Evolutionary conservation across 1,140 invertebrate genomes (phyloP).

Genomic region (Drosophila equinoxialis): DNA sequence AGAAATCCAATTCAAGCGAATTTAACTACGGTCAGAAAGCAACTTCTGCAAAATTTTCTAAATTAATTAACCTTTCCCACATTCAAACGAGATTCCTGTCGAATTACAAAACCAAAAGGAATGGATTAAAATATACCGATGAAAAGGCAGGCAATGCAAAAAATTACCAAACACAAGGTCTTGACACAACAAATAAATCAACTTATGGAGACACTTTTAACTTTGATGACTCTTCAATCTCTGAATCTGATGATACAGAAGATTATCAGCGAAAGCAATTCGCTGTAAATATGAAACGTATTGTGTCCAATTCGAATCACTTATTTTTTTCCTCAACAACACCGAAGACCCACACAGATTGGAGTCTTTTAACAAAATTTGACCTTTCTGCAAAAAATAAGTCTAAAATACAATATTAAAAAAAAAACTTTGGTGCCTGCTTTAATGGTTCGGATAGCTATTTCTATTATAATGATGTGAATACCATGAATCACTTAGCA

Average conservation of each 20-base stretch:
- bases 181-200: background rate
- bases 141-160: conserved; percentile 47
- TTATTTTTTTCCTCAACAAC: conserved; percentile 34
- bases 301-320: conserved; percentile 74
- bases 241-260: conserved; percentile 69
- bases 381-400: conserved; percentile 71
- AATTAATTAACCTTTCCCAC: conserved; percentile 51
- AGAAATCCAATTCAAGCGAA: conserved; percentile 46
- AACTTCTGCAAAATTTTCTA: conserved; percentile 8
- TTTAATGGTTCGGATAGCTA: conserved; percentile 88
- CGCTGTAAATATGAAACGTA: conserved; percentile 80
- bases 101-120: conserved; percentile 68
- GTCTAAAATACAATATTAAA: conserved; percentile 61
- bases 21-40: too few relatives aligned
- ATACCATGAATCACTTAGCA: conserved; percentile 87
- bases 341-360: conserved; percentile 75
- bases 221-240: conserved; percentile 65
- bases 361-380: conserved; percentile 77
- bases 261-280: conserved; percentile 78
- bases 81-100: conserved; percentile 72
- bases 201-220: conserved; percentile 43
- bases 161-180: background rate
- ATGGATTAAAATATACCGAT: conserved; percentile 63
- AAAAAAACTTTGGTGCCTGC: conserved; percentile 84
- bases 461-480: conserved; percentile 88